phyloP scores from a whole-genome alignment of 2,113 vertebrate species.

The Carlito syrichta region DNA sequence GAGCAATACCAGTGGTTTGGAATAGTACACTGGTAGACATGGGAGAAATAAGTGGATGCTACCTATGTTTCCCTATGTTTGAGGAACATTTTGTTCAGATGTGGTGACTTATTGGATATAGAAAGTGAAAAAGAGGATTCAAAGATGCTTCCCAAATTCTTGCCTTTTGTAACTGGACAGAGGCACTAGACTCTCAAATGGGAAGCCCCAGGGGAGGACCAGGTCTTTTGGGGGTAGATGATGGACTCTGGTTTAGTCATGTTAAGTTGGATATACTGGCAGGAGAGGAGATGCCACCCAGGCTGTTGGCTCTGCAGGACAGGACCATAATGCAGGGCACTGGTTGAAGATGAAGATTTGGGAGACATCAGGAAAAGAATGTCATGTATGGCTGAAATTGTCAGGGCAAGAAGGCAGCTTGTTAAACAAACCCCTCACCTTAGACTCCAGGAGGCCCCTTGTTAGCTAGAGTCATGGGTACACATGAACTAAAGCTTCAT shows the following conservation, averaged over 20 bases:
- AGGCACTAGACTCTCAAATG: fast-evolving
- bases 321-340: background rate
- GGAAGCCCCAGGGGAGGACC: background rate
- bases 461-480: background rate
- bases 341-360: background rate
- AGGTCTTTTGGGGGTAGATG: background rate
- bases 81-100: too few species aligned
- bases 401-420: background rate
- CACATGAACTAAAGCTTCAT: background rate
- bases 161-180: background rate
- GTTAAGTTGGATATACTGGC: background rate
- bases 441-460: background rate
- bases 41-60: background rate
- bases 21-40: background rate
- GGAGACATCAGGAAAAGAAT: background rate
- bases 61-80: fast-evolving
- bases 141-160: background rate
- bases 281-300: background rate
- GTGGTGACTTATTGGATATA: background rate
- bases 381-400: background rate
- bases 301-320: background rate
- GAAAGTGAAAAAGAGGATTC: background rate
- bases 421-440: background rate
- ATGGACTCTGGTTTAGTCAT: background rate
- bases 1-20: background rate